phyloP scores from a whole-genome alignment of 1,140 invertebrate species.

The Pseudomyrmex gracilis region DNA sequence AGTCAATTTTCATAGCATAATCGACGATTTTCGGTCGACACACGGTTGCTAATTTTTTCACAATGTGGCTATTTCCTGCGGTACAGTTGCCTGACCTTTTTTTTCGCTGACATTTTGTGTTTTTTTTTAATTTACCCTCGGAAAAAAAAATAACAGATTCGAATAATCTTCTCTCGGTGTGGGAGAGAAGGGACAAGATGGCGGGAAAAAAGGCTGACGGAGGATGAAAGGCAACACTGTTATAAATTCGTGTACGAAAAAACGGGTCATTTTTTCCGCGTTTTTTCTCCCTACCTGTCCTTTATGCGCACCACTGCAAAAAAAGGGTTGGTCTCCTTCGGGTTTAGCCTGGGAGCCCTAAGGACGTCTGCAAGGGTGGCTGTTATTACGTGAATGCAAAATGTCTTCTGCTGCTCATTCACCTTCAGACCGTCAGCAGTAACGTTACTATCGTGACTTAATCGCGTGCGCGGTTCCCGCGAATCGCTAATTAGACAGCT shows the following conservation, averaged over 20 bases:
- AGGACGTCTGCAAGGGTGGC: slow-evolving; percentile 68
- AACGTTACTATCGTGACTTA: slow-evolving; percentile 56
- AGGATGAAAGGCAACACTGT: slow-evolving; percentile 57
- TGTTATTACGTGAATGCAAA: slow-evolving; percentile 81
- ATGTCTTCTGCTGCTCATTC: slow-evolving; percentile 79
- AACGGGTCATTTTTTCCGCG: slow-evolving; percentile 16
- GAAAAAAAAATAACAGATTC: slow-evolving; percentile 6
- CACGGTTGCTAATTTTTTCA: background rate
- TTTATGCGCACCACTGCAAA: slow-evolving; percentile 72
- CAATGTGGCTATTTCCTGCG: background rate
- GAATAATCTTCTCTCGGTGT: background rate
- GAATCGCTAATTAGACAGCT: slow-evolving; percentile 40
- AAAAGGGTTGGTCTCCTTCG: slow-evolving; percentile 72
- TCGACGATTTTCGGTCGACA: background rate
- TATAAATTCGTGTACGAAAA: slow-evolving; percentile 70
- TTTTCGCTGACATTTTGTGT: slow-evolving; percentile 29
- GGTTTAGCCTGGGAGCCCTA: slow-evolving; percentile 63
- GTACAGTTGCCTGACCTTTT: background rate
- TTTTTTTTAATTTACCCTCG: background rate
- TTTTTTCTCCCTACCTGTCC: slow-evolving; percentile 35
- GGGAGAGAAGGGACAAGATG: slow-evolving; percentile 23
- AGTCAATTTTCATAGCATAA: background rate
- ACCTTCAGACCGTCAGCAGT: slow-evolving; percentile 71
- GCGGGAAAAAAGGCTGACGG: slow-evolving; percentile 32
- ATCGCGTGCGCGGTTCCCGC: slow-evolving; percentile 5